Percentiles rank a stretch among this genome's conserved stretches.
phyloP scores from a whole-genome alignment of 2,888 invertebrate genomes.

The Meteorus colon region DNA sequence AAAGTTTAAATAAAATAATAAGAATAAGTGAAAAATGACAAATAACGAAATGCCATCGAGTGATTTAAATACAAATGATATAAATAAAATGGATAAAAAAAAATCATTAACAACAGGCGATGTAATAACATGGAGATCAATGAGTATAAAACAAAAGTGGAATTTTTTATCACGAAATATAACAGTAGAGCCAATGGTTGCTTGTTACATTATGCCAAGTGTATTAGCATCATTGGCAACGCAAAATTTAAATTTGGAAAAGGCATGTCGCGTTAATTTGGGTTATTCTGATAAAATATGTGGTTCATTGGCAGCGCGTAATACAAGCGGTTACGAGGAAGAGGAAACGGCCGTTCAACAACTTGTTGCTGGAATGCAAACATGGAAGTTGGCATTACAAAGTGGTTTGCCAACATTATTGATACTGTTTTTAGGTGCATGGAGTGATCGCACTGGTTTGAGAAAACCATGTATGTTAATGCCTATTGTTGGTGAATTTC shows the following conservation, averaged over 20 bases:
- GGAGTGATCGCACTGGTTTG: slow-evolving; percentile 77
- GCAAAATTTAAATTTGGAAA: slow-evolving; percentile 89
- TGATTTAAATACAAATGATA: slow-evolving; percentile 32
- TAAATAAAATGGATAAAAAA: slow-evolving; percentile 23
- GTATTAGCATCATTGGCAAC: slow-evolving; percentile 84
- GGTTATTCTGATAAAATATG: slow-evolving; percentile 83
- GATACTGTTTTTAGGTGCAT: slow-evolving; percentile 87
- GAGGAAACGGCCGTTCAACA: slow-evolving; percentile 79
- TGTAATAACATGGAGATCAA: slow-evolving; percentile 72
- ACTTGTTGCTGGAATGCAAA: slow-evolving; percentile 83
- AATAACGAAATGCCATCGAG: slow-evolving; percentile 42
- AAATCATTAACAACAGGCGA: slow-evolving; percentile 38
- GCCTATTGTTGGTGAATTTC: slow-evolving; percentile 86
- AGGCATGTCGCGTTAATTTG: slow-evolving; percentile 89
- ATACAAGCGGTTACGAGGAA: slow-evolving; percentile 79
- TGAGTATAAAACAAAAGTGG: slow-evolving; percentile 77
- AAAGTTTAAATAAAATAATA: background rate
- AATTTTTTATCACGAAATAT: slow-evolving; percentile 78
- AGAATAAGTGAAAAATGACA: slow-evolving; percentile 40
- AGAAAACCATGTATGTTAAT: slow-evolving; percentile 88
- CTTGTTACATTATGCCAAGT: slow-evolving; percentile 81
- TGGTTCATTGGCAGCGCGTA: slow-evolving; percentile 83
- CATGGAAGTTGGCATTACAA: slow-evolving; percentile 90
- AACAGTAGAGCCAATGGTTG: slow-evolving; percentile 85
- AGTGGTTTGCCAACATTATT: slow-evolving; percentile 87